Conservation (phyloP, 2,797 vertebrate genomes). For the Liasis olivaceus region DNA sequence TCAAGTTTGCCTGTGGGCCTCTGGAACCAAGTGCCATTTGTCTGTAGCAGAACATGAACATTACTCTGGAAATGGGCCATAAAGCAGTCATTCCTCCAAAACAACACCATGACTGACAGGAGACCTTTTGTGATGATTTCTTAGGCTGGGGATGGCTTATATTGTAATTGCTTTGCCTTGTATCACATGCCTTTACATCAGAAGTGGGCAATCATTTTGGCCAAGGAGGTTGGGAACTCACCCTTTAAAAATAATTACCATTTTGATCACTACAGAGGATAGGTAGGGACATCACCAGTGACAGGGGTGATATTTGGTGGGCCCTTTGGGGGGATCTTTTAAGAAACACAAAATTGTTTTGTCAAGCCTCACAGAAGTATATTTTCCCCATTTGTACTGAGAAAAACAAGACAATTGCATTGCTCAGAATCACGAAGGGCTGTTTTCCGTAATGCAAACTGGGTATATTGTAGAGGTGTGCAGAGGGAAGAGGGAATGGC, state of each 20-base stretch:
- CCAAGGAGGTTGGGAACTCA: neutral
- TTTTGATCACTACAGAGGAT: neutral
- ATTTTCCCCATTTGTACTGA: neutral
- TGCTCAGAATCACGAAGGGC: neutral
- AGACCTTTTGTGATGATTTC: neutral
- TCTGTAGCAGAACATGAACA: conserved; percentile 3
- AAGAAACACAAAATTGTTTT: neutral
- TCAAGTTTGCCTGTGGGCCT: neutral
- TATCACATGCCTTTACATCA: neutral
- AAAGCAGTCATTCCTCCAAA: neutral
- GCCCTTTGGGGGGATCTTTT: neutral
- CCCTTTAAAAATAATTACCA: neutral
- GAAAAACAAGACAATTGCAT: neutral
- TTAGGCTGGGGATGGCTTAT: neutral
- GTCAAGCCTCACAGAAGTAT: neutral
- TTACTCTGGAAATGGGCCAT: neutral
- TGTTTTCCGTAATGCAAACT: neutral
- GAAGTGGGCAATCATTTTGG: too few relatives aligned
- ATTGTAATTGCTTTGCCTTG: neutral
- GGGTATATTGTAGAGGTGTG: neutral
- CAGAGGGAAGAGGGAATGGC: neutral
- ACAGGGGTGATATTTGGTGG: neutral
- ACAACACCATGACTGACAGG: neutral
- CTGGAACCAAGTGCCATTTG: neutral
- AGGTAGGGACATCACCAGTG: neutral